Percentiles rank a stretch among this genome's conserved stretches.
Conservation (phyloP, 2,113 vertebrate genomes). For the Protobothrops mucrosquamatus region DNA sequence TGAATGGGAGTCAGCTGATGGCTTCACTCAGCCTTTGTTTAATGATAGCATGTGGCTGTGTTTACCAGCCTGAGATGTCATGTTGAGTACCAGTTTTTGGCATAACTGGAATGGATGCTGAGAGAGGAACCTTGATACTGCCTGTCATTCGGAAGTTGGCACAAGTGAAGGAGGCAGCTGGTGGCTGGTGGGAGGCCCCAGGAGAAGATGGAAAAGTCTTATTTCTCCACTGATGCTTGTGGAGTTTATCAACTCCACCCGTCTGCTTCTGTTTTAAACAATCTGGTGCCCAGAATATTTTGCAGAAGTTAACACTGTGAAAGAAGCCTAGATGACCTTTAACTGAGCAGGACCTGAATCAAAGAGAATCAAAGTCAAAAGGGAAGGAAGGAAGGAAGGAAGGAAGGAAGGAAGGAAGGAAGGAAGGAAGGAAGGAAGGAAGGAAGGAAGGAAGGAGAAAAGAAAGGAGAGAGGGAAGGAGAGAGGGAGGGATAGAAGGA, state of each 20-base stretch:
- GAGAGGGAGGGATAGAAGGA: no score
- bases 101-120: constrained; percentile 59
- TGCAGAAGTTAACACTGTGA: background rate
- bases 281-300: background rate
- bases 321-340: background rate
- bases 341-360: background rate
- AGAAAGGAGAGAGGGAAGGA: no score
- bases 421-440: no score
- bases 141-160: background rate
- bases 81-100: constrained; percentile 54
- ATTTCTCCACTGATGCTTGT: background rate
- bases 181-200: fast-evolving
- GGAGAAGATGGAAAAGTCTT: background rate
- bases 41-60: constrained; percentile 50
- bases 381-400: background rate
- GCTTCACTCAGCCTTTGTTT: constrained; percentile 61
- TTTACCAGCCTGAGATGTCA: constrained; percentile 51
- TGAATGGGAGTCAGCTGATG: constrained; percentile 30
- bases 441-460: no score
- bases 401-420: no score
- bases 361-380: background rate
- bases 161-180: background rate
- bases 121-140: constrained; percentile 53
- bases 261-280: background rate
- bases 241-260: background rate